Base-by-base conservation (phyloP, 2,888 invertebrate genomes). In the Habroteleia sp. region DNA sequence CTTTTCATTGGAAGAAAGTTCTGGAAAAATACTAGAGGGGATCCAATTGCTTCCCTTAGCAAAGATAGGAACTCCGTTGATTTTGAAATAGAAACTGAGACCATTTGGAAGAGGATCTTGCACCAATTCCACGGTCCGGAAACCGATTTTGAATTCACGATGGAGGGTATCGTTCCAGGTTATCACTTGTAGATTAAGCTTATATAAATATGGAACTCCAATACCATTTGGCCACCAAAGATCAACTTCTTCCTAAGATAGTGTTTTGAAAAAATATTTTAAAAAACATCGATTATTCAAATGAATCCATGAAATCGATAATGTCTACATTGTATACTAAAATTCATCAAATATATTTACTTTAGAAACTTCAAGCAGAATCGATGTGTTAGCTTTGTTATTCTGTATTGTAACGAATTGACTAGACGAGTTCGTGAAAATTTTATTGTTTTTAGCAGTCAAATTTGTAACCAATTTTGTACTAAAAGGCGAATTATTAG, bases 191-290 rank as follows among this genome's bases (percentile, higher is more conserved):
- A 93, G 90, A 58, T 89, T 89, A 42, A 96, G 84, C 3, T 90
- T 89, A 84, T 98, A 98, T 1, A 98, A 89, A 0, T 91, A 91
- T 85, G 95, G 97, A 0, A 91, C 87, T 0, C 97, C 97, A 82
- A 93, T 95, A 13, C 97, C 98, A 88, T 97, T 97, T 0, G 99
- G 99, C 98, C 98, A 99, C 99, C 99, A 99, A 11, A 91, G 81
- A 35, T 91, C 85, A 0, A 94, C 91, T 41, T 87, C 80, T 20
- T 86, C 81, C 91, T 92, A 69, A 50, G 54, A 48, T 11, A n/a
- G 13, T 13, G 16, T 20, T 25, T 7, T 16, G n/a, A 42, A 56
- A n/a, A 33, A 35, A 25, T 25, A 25, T 25, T 25, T 25, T 5
- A 6, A 6, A 20, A 20, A 20, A 20, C 20, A 3, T 20, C 20